Conservation (phyloP, 2,888 invertebrate species). For the Dione vanillae region DNA sequence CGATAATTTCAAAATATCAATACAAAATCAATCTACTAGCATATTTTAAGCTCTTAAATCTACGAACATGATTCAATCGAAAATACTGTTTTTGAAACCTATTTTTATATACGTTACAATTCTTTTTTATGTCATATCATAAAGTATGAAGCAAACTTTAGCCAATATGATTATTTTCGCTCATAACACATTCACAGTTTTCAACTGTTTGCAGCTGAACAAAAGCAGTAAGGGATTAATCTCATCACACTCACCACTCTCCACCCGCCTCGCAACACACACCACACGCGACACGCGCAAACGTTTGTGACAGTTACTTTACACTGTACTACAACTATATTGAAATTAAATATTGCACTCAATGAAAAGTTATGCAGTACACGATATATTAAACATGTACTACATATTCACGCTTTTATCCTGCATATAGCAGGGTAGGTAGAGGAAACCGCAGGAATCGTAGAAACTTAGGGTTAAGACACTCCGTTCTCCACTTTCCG, state of each 20-base stretch:
- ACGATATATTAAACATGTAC: not conserved
- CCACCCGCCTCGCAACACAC: not conserved
- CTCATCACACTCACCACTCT: not conserved
- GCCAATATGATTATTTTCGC: constrained; percentile 9
- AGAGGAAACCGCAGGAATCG: too few species aligned
- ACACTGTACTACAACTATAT: not conserved
- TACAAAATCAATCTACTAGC: too few species aligned
- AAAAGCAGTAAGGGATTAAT: constrained; percentile 17
- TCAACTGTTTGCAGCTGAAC: constrained; percentile 14
- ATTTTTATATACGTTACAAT: too few species aligned
- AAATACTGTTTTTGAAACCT: too few species aligned
- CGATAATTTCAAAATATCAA: too few species aligned
- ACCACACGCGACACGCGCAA: not conserved
- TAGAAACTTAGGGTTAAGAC: too few species aligned
- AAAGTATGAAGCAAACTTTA: constrained; percentile 1
- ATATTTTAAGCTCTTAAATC: too few species aligned
- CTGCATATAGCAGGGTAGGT: too few species aligned
- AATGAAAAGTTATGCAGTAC: not conserved
- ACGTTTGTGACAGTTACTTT: constrained; percentile 16
- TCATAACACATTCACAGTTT: constrained; percentile 1
- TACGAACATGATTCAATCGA: too few species aligned
- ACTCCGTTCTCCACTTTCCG: too few species aligned
- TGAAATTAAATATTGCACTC: constrained; percentile 8
- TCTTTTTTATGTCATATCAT: not conserved
- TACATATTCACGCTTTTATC: too few species aligned